Percentiles rank a stretch among this genome's conserved stretches.
phyloP scores from a whole-genome alignment of 2,888 invertebrate species.

The Drepana falcataria region DNA sequence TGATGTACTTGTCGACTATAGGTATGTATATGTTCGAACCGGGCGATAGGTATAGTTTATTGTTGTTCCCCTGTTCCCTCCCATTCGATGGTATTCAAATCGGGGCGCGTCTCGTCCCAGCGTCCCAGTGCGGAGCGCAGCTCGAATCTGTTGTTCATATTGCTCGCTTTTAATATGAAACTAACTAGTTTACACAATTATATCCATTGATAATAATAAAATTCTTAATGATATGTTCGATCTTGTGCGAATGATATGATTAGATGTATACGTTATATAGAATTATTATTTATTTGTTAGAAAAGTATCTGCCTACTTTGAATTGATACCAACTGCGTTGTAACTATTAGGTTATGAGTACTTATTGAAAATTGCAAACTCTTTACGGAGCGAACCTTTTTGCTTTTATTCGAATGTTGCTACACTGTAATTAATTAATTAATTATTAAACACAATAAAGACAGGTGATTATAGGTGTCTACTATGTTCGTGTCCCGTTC shows the following conservation, averaged over 20 bases:
- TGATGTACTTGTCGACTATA: conserved; percentile 62
- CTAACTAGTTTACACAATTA: conserved; percentile 34
- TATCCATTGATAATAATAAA: conserved; percentile 44
- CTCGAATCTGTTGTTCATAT: conserved; percentile 45
- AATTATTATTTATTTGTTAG: conserved; percentile 57
- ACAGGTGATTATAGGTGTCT: conserved; percentile 43
- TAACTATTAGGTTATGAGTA: conserved; percentile 45
- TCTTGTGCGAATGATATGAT: conserved; percentile 52
- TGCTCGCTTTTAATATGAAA: conserved; percentile 46
- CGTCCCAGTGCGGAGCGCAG: conserved; percentile 19
- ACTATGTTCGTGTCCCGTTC: conserved; percentile 30
- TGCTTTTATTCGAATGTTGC: conserved; percentile 39
- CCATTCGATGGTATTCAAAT: conserved; percentile 22
- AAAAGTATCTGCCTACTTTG: conserved; percentile 49
- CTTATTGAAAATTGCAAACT: conserved; percentile 48
- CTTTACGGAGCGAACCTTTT: conserved; percentile 39
- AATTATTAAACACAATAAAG: conserved; percentile 31
- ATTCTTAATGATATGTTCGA: conserved; percentile 58
- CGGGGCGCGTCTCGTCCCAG: conserved; percentile 15
- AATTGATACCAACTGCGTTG: conserved; percentile 33
- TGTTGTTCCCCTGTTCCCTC: conserved; percentile 31
- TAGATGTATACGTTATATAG: conserved; percentile 49
- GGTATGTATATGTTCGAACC: conserved; percentile 38
- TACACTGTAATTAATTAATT: conserved; percentile 33
- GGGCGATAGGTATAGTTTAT: conserved; percentile 38